phyloP scores from a whole-genome alignment of 2,113 vertebrate species.

The Bubalus kerabau region DNA sequence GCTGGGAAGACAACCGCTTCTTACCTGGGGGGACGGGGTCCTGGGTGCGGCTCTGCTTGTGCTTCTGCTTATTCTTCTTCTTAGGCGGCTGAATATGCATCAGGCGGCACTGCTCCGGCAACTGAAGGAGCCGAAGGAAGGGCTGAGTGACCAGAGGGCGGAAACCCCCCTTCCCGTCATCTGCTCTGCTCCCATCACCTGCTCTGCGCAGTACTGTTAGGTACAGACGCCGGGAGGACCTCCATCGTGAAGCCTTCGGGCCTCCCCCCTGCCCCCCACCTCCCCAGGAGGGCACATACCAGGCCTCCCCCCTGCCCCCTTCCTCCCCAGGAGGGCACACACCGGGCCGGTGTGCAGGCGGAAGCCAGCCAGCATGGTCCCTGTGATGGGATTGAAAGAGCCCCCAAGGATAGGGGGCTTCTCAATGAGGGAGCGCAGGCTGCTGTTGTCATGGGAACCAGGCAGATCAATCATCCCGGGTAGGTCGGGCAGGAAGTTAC shows the following conservation, averaged over 20 bases:
- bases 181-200: background rate
- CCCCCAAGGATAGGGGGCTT: slow-evolving; percentile 95
- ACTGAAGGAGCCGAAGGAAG: slow-evolving; percentile 71
- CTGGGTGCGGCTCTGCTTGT: slow-evolving; percentile 94
- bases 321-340: slow-evolving; percentile 51
- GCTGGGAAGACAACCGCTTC: accelerated
- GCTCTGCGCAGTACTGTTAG: background rate
- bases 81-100: slow-evolving; percentile 99
- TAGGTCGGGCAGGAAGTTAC: slow-evolving; percentile 96
- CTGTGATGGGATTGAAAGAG: slow-evolving; percentile 94
- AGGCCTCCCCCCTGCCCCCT: background rate
- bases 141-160: background rate
- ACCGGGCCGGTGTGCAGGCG: slow-evolving; percentile 96
- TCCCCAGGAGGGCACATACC: too few relatives aligned
- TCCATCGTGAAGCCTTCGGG: background rate
- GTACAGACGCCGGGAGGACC: background rate
- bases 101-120: slow-evolving; percentile 96
- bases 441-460: slow-evolving; percentile 94
- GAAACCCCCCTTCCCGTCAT: background rate
- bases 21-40: slow-evolving; percentile 95
- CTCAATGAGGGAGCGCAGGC: slow-evolving; percentile 94
- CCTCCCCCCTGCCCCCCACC: accelerated
- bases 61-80: slow-evolving; percentile 98
- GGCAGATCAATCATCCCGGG: slow-evolving; percentile 98
- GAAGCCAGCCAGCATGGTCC: slow-evolving; percentile 94